Percentiles rank a stretch among this genome's conserved stretches.
Evolutionary conservation across 2,888 invertebrate species (phyloP).

Genomic region (Hirtodrosophila trivittata): DNA sequence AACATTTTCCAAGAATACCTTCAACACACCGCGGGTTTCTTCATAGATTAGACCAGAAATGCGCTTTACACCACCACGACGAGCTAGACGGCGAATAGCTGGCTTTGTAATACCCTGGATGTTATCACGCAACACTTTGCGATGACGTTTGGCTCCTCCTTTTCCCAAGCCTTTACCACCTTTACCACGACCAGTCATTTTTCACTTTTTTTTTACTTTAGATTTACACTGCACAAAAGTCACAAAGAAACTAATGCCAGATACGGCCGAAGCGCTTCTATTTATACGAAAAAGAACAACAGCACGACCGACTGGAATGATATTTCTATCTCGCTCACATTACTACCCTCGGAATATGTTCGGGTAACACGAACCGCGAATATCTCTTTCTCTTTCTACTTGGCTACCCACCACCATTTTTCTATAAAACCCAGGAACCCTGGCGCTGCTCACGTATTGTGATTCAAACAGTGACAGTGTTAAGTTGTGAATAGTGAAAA

Average conservation of each 20-base stretch:
- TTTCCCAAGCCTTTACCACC: constrained; percentile 85
- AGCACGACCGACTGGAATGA: background rate
- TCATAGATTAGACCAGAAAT: constrained; percentile 91
- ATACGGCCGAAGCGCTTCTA: background rate
- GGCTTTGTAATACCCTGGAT: constrained; percentile 92
- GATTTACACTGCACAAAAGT: constrained; percentile 9
- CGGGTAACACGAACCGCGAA: background rate
- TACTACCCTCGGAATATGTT: too few relatives aligned
- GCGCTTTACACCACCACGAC: constrained; percentile 88
- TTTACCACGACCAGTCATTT: constrained; percentile 91
- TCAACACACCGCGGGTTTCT: constrained; percentile 90
- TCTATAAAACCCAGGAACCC: constrained; percentile 6
- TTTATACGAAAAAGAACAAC: constrained; percentile 2
- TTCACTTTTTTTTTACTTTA: constrained; percentile 84
- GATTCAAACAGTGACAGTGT: constrained; percentile 21
- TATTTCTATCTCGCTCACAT: background rate
- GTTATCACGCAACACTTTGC: constrained; percentile 91
- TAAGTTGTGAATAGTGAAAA: constrained; percentile 1
- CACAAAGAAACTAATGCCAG: background rate
- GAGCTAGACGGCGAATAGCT: constrained; percentile 89
- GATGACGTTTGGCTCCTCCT: constrained; percentile 91
- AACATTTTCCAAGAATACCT: constrained; percentile 88
- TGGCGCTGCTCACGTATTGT: too few relatives aligned
- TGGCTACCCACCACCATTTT: constrained; percentile 1
- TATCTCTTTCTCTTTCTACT: too few relatives aligned